These are phyloP conservation scores for Diachasma alloeum DNA, from an alignment of 1,140 invertebrate genomes.

Conservation along the genomic window DNA sequence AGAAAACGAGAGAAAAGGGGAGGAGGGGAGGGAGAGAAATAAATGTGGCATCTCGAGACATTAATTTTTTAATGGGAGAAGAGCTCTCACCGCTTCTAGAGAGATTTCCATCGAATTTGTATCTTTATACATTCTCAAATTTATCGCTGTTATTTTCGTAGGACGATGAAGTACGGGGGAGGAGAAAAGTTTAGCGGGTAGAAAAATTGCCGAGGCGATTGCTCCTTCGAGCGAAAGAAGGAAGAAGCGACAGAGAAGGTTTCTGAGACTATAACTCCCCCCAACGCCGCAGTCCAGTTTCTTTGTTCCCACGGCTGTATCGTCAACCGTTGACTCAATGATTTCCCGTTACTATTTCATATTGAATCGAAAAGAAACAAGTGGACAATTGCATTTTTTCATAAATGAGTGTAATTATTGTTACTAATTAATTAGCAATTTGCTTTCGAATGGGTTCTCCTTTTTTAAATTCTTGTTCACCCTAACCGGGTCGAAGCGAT, in stretches of 20 bases:
- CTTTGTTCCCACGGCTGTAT: constrained; percentile 56
- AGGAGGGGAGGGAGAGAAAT: neutral
- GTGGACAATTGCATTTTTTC: no score
- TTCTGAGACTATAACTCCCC: neutral
- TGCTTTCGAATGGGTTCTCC: no score
- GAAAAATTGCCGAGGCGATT: neutral
- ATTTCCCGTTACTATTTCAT: neutral
- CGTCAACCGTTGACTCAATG: constrained; percentile 21
- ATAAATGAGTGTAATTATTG: no score
- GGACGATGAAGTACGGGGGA: neutral
- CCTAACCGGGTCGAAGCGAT: no score
- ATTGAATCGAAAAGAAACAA: neutral
- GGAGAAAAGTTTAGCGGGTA: neutral
- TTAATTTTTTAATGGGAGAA: neutral
- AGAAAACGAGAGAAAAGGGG: neutral
- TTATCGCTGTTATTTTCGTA: neutral
- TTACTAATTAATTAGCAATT: no score
- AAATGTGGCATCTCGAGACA: neutral
- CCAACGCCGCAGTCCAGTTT: constrained; percentile 28
- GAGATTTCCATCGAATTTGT: constrained; percentile 5
- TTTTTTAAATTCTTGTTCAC: no score
- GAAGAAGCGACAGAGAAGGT: neutral
- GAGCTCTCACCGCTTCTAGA: neutral
- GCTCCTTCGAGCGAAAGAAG: neutral
- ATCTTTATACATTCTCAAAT: constrained; percentile 1